Conservation (phyloP, 92 coral and sea anemone species). For the Hydrozoanthus gracilis region DNA sequence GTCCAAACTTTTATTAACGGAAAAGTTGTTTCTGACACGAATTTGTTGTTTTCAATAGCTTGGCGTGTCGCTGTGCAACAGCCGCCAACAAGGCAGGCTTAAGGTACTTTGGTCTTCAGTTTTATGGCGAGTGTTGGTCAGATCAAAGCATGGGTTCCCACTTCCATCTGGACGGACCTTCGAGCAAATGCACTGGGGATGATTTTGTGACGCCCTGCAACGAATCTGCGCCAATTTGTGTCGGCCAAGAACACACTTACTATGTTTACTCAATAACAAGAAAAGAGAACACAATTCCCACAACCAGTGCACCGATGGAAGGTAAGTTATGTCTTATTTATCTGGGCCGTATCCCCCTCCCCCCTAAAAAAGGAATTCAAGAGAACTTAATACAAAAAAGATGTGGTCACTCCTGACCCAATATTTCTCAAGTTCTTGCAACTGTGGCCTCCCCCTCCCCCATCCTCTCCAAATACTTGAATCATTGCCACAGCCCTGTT, state of each 20-base stretch:
- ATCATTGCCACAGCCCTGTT: too few species aligned
- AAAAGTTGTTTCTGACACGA: not conserved
- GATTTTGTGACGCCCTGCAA: conserved; percentile 16
- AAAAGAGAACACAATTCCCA: not conserved
- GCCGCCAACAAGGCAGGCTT: conserved; percentile 26
- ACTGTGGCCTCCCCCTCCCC: too few species aligned
- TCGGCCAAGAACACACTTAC: not conserved
- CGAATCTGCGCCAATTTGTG: conserved; percentile 15
- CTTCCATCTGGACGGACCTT: not conserved
- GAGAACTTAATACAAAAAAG: too few species aligned
- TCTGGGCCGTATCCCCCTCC: too few species aligned
- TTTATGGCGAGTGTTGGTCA: conserved; percentile 63
- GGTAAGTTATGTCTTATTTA: not conserved
- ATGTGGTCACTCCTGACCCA: too few species aligned
- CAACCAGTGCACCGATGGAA: not conserved
- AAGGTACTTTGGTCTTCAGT: conserved; percentile 56
- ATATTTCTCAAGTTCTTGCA: too few species aligned
- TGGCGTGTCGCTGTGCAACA: conserved; percentile 45
- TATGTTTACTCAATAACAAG: conserved; percentile 6
- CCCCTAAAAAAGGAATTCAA: too few species aligned
- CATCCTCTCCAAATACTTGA: too few species aligned
- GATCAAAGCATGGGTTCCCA: conserved; percentile 21
- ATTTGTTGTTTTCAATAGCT: not conserved
- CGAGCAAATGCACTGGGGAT: conserved; percentile 9
- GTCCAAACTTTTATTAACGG: not conserved